A percentile compares a stretch with the other conserved stretches of the same genome.
phyloP scores from a whole-genome alignment of 2,797 vertebrate species.

The Falco peregrinus region DNA sequence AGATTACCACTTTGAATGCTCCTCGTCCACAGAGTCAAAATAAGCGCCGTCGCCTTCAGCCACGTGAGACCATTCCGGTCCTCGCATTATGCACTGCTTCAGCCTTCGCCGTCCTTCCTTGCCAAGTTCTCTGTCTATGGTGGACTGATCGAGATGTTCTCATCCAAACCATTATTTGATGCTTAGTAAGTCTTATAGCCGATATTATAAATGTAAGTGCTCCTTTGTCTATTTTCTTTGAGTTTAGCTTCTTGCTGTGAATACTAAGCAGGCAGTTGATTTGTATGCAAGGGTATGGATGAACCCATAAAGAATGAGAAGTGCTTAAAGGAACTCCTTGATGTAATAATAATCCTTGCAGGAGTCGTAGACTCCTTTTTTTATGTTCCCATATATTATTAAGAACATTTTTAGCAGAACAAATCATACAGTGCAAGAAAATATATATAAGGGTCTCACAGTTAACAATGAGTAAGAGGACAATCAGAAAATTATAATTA shows the following conservation, averaged over 20 bases:
- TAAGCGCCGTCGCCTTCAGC: too few species aligned
- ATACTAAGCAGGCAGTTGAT: constrained; percentile 43
- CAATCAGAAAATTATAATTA: background rate
- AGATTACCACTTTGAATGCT: background rate
- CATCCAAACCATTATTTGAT: background rate
- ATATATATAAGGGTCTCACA: background rate
- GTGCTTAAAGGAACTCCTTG: constrained; percentile 60
- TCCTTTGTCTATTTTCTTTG: constrained; percentile 39
- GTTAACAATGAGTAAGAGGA: background rate
- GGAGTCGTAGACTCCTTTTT: background rate
- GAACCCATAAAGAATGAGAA: constrained; percentile 48
- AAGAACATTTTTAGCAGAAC: constrained; percentile 48
- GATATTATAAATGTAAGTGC: constrained; percentile 19
- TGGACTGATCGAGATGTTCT: background rate
- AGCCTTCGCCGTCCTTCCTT: background rate
- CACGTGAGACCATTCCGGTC: fast-evolving
- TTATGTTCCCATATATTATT: constrained; percentile 42
- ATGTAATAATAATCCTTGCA: constrained; percentile 67
- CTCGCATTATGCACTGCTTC: fast-evolving
- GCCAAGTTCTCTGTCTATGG: background rate
- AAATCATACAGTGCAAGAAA: constrained; percentile 4
- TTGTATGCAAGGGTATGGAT: constrained; percentile 45
- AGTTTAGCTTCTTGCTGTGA: constrained; percentile 19
- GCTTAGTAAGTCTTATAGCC: background rate
- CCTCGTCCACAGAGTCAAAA: background rate